Evolutionary conservation across 2,113 vertebrate species (phyloP), one percentile per base, ranked within the genome.

Genomic region (Pseudorectes ferrugineus): DNA sequence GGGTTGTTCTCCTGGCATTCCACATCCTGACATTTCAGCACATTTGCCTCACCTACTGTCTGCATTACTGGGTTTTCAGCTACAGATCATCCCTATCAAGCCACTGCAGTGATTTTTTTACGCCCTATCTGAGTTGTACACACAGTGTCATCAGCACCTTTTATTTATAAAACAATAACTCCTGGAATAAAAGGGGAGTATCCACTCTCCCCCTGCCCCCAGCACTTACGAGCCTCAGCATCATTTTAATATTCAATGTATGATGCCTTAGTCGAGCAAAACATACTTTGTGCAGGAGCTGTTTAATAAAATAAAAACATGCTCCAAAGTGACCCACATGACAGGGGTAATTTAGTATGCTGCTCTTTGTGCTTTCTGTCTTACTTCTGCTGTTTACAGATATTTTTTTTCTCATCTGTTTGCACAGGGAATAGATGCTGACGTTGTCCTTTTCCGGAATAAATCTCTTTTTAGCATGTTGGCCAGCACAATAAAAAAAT

Each of bases 11-110:
- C 93, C 97, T 87, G 93, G 92, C 71, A 93, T 51, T 91, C 97
- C 95, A 94, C 96, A 97, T 97, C 97, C 97, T 97, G 97, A 97
- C 94, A 97, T 91, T 96, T 96, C 78, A 96, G 97, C 97, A 97
- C 95, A 95, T 97, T 97, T 98, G 83, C 95, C 89, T 96, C 94
- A 93, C 91, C 97, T 96, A 88, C 95, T 93, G 84, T 93, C 94
- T 95, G 93, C 48, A 5, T 94, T 98, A 97, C 97, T 97, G 93
- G 94, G 78, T 95, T 97, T 97, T 97, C 85, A 93, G 94, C 95
- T 95, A 84, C 92, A 95, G 97, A 97, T 97, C 96, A 96, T 97
- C 97, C 88, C 92, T 87, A 96, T 97, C 94, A 94, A 97, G 88
- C 75, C 92, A 83, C 90, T 93, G 97, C 92, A 94, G 96, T 11